Conservation (phyloP, 2,888 invertebrate genomes). For the Stenolophus ochropezus region DNA sequence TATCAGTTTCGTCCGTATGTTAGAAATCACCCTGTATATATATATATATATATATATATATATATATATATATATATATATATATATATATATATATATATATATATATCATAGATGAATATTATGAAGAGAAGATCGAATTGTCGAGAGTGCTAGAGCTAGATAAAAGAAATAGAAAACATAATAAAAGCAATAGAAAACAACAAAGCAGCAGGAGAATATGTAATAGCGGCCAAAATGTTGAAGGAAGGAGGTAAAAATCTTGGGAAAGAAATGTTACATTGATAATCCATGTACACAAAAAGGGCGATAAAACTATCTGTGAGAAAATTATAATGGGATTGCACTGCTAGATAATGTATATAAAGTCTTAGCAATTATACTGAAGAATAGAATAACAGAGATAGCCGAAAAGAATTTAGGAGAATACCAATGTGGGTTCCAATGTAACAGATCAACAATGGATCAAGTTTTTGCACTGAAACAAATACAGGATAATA, state of each 20-base stretch:
- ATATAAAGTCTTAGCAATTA: not conserved
- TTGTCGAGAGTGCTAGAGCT: not conserved
- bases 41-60: too few species aligned
- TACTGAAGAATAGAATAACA: not conserved
- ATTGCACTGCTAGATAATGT: conserved; percentile 21
- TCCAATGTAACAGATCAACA: not conserved
- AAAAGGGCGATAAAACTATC: not conserved
- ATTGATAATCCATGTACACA: not conserved
- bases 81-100: too few species aligned
- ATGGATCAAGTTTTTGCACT: too few species aligned
- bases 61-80: too few species aligned
- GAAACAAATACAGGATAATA: too few species aligned
- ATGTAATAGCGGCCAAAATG: not conserved
- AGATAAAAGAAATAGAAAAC: not conserved
- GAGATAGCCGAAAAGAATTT: not conserved
- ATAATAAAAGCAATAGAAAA: not conserved
- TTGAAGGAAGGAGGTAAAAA: not conserved
- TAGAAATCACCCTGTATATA: too few species aligned
- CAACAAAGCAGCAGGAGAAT: not conserved
- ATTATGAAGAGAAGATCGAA: not conserved
- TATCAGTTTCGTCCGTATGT: too few species aligned
- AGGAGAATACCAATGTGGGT: conserved; percentile 24
- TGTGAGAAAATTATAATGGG: conserved; percentile 1
- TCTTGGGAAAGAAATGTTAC: not conserved
- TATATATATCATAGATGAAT: not conserved